Evolutionary conservation across 2,113 vertebrate genomes (phyloP), one percentile per base, ranked within the genome.

Genomic region (Myotis lucifugus): DNA sequence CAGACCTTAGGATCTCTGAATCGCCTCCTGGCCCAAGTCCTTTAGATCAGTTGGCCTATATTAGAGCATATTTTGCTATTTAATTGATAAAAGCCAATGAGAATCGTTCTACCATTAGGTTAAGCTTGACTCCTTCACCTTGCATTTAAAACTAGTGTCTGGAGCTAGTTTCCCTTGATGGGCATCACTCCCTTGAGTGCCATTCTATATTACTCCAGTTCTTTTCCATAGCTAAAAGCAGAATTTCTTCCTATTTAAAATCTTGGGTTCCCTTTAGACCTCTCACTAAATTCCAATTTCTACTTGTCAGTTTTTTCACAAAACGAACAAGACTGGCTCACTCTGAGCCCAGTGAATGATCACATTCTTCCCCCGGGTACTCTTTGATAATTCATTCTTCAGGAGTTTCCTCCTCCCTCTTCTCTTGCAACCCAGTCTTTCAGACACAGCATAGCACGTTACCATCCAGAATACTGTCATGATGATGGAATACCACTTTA

Each of bases 181-280:
- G 32, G 1, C 18, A 13, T 70, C 46, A 18, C 29, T 90, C 13
- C 94, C 6, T 17, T 50, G 11, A 11, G 85, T 72, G 42, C 12
- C 61, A 34, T 76, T 94, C 72, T 88, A 0, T 32, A 27, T 64
- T 40, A 82, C 3, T 46, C 34, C 21, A 56, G 34, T 32, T 76
- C 21, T 8, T 74, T 61, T 64, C 13, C 19, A 54, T 29, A 92
- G 50, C 19, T 32, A 34, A 67, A 93, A 48, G 54, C 14, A 88
- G 59, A 78, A 78, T 77, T 91, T 73, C 34, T 37, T 95, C 70
- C n/a, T 79, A 17, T 76, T 94, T 70, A 91, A 94, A 94, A 95
- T 15, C 48, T 34, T 3, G 13, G 82, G 9, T 69, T 13, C 37
- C 40, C 32, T 83, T 96, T 92, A 94, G 46, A 90, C 56, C 25